Percentiles rank a stretch among this genome's conserved stretches.
phyloP scores from a whole-genome alignment of 2,113 vertebrate genomes.

The Verasper variegatus region DNA sequence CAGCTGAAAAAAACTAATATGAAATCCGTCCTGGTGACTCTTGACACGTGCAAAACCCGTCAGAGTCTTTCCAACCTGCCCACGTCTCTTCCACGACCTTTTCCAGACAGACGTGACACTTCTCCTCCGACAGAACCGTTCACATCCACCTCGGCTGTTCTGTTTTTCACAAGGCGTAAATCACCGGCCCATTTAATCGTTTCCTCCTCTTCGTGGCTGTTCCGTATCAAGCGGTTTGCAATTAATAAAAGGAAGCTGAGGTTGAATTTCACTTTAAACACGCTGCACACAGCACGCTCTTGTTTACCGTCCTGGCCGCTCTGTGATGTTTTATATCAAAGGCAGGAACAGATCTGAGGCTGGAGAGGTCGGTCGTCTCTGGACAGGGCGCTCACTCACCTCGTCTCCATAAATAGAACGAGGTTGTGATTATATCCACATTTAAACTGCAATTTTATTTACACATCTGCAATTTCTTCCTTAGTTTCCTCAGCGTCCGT shows the following conservation, averaged over 20 bases:
- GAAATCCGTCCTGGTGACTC: too few species aligned
- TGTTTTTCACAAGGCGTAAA: too few species aligned
- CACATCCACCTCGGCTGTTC: too few species aligned
- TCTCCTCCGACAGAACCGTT: too few species aligned
- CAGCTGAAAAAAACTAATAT: too few species aligned
- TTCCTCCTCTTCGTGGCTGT: background rate
- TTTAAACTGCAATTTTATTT: background rate
- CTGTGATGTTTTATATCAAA: slow-evolving; percentile 41
- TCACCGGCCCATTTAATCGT: background rate
- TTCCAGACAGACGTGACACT: too few species aligned
- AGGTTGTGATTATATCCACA: background rate
- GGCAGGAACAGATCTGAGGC: background rate
- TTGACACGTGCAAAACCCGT: too few species aligned
- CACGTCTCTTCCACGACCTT: too few species aligned
- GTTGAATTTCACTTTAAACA: background rate
- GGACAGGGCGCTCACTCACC: background rate
- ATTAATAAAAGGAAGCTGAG: slow-evolving; percentile 10
- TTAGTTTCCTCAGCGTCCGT: background rate
- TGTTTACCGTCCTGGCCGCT: slow-evolving; percentile 5
- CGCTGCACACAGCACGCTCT: background rate
- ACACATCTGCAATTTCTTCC: background rate
- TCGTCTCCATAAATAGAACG: too few species aligned
- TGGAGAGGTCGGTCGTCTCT: background rate
- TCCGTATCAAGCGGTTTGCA: background rate
- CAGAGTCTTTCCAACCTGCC: too few species aligned